Evolutionary conservation across 2,797 vertebrate genomes (phyloP).

Genomic region (Kryptolebias ocellatus): DNA sequence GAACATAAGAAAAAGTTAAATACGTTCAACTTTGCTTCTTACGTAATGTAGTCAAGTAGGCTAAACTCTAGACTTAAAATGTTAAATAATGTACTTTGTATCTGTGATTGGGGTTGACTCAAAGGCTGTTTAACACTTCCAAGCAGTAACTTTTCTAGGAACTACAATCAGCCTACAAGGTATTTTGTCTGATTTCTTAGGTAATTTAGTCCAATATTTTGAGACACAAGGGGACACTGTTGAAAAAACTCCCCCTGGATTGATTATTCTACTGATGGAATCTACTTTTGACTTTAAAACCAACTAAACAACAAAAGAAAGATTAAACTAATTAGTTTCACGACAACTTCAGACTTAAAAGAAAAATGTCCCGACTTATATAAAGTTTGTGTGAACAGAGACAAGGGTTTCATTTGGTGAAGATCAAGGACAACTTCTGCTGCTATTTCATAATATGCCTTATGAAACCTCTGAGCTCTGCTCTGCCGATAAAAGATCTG

Average conservation of each 20-base stretch:
- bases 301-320: neutral
- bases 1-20: too few species aligned
- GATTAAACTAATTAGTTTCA: neutral
- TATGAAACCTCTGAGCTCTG: constrained; percentile 61
- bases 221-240: neutral
- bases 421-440: constrained; percentile 18
- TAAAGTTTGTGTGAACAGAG: neutral
- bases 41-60: neutral
- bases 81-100: neutral
- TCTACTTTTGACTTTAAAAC: neutral
- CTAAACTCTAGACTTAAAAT: neutral
- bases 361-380: neutral
- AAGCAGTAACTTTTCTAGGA: neutral
- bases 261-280: neutral
- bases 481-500: constrained; percentile 28
- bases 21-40: neutral
- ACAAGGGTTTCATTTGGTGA: neutral
- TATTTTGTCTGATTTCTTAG: neutral
- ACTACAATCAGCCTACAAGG: neutral
- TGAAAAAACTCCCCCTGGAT: neutral
- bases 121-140: neutral
- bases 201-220: neutral
- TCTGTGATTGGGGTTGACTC: too few species aligned
- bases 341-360: neutral
- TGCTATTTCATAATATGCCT: constrained; percentile 65